Percentiles rank a stretch among this genome's conserved stretches.
Evolutionary conservation across 2,113 vertebrate species (phyloP).

Genomic region (Engystomops pustulosus): DNA sequence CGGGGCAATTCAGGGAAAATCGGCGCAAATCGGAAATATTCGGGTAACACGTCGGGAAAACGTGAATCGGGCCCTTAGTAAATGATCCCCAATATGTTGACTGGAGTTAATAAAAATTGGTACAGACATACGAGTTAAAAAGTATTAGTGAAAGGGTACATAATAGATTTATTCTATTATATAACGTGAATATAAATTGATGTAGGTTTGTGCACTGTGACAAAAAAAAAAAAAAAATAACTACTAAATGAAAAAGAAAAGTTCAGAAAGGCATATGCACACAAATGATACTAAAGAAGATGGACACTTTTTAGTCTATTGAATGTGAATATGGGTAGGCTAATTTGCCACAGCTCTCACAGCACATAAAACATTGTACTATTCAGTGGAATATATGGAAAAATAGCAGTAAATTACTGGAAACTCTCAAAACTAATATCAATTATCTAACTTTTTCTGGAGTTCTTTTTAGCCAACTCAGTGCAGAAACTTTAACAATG

Average conservation of each 20-base stretch:
- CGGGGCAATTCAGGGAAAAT: too few species aligned
- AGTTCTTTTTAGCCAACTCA: background rate
- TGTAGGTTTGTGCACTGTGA: background rate
- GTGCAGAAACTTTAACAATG: background rate
- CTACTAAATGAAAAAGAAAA: slow-evolving; percentile 1
- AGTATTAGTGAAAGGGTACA: background rate
- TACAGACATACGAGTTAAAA: too few species aligned
- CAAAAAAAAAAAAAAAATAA: background rate
- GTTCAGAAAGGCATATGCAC: background rate
- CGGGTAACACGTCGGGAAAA: too few species aligned
- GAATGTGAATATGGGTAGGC: background rate
- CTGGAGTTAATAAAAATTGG: too few species aligned
- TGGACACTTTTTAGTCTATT: slow-evolving; percentile 3
- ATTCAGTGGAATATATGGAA: background rate
- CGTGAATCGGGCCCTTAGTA: too few species aligned
- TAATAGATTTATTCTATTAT: background rate
- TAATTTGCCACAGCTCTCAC: background rate
- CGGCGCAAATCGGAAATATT: too few species aligned
- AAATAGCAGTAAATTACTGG: background rate
- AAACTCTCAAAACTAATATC: slow-evolving; percentile 8
- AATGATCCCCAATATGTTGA: too few species aligned
- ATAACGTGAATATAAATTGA: background rate
- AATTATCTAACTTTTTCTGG: background rate
- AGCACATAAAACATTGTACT: background rate
- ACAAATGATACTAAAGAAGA: slow-evolving; percentile 9